Percentiles rank a stretch among this genome's conserved stretches.
Evolutionary conservation across 2,888 invertebrate species (phyloP).

Genomic region (Drosophila paucipuncta): DNA sequence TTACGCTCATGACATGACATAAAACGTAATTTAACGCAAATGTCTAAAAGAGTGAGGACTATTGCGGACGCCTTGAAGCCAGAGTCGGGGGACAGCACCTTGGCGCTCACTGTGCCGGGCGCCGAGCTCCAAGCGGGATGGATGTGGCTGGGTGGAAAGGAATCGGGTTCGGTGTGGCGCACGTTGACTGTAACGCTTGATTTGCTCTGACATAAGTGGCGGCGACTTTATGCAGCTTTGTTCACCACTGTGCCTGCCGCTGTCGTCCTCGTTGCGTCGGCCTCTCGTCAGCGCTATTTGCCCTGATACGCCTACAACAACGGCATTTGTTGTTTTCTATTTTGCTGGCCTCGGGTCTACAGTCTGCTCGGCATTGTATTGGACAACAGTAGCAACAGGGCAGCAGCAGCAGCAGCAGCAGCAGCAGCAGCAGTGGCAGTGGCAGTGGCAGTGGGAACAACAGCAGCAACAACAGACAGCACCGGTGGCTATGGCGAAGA

Average conservation of each 20-base stretch:
- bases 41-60: slow-evolving; percentile 41
- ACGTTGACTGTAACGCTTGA: slow-evolving; percentile 64
- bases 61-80: slow-evolving; percentile 4
- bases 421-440: slow-evolving; percentile 15
- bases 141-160: neutral
- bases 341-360: slow-evolving; percentile 30
- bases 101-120: slow-evolving; percentile 3
- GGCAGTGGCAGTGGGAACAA: slow-evolving; percentile 35
- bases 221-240: slow-evolving; percentile 48
- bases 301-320: slow-evolving; percentile 52
- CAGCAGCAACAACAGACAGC: slow-evolving; percentile 10
- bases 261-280: slow-evolving; percentile 40
- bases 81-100: neutral
- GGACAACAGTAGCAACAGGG: slow-evolving; percentile 50
- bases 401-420: slow-evolving; percentile 16
- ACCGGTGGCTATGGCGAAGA: slow-evolving; percentile 50
- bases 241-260: slow-evolving; percentile 22
- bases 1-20: slow-evolving; percentile 80
- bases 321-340: slow-evolving; percentile 53
- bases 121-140: neutral
- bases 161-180: neutral
- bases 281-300: slow-evolving; percentile 31
- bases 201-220: slow-evolving; percentile 76
- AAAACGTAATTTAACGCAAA: slow-evolving; percentile 77
- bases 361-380: slow-evolving; percentile 41